Evolutionary conservation across 2,113 vertebrate genomes (phyloP).

Genomic region (Scomber scombrus): DNA sequence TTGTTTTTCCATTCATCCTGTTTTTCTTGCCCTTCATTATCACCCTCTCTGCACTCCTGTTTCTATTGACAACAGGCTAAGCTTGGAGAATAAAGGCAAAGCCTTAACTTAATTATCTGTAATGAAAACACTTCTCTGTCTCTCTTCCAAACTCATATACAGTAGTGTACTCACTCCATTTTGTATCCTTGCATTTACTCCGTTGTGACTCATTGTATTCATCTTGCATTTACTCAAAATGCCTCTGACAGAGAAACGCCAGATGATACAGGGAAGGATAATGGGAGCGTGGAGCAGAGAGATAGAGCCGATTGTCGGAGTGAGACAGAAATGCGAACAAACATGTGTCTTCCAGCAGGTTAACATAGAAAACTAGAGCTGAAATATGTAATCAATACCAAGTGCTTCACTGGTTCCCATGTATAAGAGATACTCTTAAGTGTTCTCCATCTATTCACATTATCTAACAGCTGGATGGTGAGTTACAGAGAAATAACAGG

Average conservation of each 20-base stretch:
- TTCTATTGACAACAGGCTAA: slow-evolving; percentile 64
- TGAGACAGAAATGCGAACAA: slow-evolving; percentile 17
- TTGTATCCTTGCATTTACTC: slow-evolving; percentile 6
- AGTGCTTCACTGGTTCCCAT: slow-evolving; percentile 1
- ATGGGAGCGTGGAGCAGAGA: neutral
- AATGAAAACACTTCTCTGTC: slow-evolving; percentile 51
- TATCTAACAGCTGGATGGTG: slow-evolving; percentile 6
- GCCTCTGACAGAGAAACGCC: neutral
- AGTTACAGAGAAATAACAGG: slow-evolving; percentile 14
- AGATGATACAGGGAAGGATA: neutral
- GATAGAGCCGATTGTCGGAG: slow-evolving; percentile 10
- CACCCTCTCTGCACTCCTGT: slow-evolving; percentile 45
- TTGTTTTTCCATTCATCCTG: slow-evolving; percentile 27
- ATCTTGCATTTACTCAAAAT: neutral
- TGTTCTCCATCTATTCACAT: slow-evolving; percentile 8
- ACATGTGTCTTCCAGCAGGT: slow-evolving; percentile 10
- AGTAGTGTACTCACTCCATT: neutral
- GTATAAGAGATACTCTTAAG: slow-evolving; percentile 5
- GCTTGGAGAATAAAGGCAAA: slow-evolving; percentile 35
- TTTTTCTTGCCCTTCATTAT: slow-evolving; percentile 53
- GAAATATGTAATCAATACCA: slow-evolving; percentile 21
- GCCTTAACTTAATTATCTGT: slow-evolving; percentile 54
- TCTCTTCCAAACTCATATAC: slow-evolving; percentile 10
- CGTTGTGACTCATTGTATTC: slow-evolving; percentile 11
- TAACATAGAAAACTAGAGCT: slow-evolving; percentile 23